Conservation (phyloP, 1,140 invertebrate species). For the Procambarus clarkii region DNA sequence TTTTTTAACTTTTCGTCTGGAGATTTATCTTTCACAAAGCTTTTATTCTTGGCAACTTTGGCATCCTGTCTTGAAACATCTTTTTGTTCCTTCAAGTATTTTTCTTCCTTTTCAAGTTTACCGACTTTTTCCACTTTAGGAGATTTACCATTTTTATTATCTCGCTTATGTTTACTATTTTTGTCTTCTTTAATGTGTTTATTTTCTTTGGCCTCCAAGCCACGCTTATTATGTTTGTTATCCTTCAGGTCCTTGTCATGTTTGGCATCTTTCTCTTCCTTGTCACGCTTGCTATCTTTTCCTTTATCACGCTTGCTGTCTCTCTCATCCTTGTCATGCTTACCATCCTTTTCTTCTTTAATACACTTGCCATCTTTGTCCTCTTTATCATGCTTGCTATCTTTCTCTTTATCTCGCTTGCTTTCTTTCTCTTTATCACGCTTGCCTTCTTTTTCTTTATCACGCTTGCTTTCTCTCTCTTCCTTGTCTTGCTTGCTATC, state of each 20-base stretch:
- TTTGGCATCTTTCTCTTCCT: neutral
- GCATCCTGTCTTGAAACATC: neutral
- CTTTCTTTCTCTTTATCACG: neutral
- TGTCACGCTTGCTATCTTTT: conserved; percentile 4
- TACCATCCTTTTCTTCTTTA: neutral
- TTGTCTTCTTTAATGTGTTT: neutral
- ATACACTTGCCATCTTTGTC: neutral
- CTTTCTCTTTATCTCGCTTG: neutral
- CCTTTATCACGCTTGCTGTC: neutral
- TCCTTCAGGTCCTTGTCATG: neutral
- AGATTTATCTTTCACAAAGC: neutral
- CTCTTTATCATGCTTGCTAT: neutral
- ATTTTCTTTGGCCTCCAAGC: neutral
- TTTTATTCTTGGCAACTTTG: neutral
- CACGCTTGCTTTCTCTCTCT: too few relatives aligned
- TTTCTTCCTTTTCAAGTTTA: conserved; percentile 11
- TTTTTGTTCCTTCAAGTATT: neutral
- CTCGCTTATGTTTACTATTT: neutral
- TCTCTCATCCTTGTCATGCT: conserved; percentile 1
- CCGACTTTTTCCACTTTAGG: neutral
- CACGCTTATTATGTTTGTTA: neutral
- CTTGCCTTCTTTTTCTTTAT: too few relatives aligned
- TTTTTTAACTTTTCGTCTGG: neutral
- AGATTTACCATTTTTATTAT: neutral
- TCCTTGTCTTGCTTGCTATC: too few relatives aligned